phyloP scores from a whole-genome alignment of 2,797 vertebrate genomes.

The Bucorvus abyssinicus region DNA sequence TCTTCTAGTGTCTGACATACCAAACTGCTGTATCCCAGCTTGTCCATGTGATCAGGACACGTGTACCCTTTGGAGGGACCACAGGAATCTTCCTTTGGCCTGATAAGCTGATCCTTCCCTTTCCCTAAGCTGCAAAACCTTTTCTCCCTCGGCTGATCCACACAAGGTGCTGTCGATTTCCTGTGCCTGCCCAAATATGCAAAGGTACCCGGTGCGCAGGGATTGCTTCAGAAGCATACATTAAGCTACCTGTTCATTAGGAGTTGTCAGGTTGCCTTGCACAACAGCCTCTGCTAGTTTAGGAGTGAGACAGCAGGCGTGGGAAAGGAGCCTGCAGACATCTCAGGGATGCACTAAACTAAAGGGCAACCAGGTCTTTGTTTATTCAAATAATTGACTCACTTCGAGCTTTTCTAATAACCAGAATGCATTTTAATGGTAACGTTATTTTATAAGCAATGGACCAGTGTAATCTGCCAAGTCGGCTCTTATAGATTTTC shows the following conservation, averaged over 20 bases:
- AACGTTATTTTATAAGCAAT: not conserved
- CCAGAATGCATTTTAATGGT: not conserved
- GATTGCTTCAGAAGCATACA: not conserved
- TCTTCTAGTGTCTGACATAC: not conserved
- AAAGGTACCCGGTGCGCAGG: not conserved
- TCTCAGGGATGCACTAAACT: conserved; percentile 17
- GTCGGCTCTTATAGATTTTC: not conserved
- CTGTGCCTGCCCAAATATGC: not conserved
- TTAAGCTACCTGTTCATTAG: conserved; percentile 27
- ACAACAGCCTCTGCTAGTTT: conserved; percentile 39
- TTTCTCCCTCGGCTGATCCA: not conserved
- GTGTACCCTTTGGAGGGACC: not conserved
- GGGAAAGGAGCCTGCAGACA: conserved; percentile 30
- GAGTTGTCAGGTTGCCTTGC: conserved; percentile 41
- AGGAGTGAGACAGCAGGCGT: conserved; percentile 54
- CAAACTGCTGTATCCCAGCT: not conserved
- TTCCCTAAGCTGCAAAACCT: not conserved
- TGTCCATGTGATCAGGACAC: accelerated
- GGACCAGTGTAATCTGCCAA: accelerated
- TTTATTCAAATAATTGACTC: conserved; percentile 58
- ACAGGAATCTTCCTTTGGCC: not conserved
- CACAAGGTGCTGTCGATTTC: not conserved
- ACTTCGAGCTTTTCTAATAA: conserved; percentile 54
- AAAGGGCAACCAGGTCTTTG: conserved; percentile 13
- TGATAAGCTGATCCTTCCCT: not conserved